Evolutionary conservation across 37 sponge, comb jelly and placozoan genomes (phyloP).

Genomic region (Theonella swinhoei): DNA sequence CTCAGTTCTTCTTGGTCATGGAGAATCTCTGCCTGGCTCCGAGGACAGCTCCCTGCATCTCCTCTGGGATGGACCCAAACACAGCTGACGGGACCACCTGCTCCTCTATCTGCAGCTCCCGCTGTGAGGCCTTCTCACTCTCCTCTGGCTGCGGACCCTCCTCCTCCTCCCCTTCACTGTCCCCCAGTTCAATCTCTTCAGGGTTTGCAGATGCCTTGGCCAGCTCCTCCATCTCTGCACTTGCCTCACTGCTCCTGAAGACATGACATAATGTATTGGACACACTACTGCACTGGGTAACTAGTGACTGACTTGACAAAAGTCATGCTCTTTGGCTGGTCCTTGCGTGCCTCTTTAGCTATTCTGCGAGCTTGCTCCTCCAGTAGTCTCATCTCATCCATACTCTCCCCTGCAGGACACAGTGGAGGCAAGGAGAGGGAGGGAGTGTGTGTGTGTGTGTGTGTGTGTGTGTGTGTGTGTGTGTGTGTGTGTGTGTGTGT

Average conservation of each 20-base stretch:
- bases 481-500: constrained; percentile 11
- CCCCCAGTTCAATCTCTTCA: constrained; percentile 90
- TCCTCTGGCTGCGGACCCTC: constrained; percentile 35
- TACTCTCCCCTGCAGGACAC: constrained; percentile 49
- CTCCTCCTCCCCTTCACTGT: constrained; percentile 79
- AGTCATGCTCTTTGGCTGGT: constrained; percentile 68
- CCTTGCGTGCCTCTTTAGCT: constrained; percentile 78
- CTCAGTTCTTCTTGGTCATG: constrained; percentile 19
- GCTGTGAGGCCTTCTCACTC: background rate
- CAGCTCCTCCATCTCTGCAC: constrained; percentile 80
- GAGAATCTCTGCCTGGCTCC: constrained; percentile 41
- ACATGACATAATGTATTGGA: background rate
- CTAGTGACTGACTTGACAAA: constrained; percentile 79
- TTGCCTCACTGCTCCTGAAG: constrained; percentile 69
- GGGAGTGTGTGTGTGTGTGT: background rate
- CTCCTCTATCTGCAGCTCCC: constrained; percentile 44
- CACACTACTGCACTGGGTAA: constrained; percentile 11
- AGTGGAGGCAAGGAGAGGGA: background rate
- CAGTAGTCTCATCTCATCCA: constrained; percentile 81
- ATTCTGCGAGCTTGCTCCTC: constrained; percentile 81
- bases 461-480: background rate
- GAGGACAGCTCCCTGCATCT: constrained; percentile 56
- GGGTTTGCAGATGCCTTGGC: constrained; percentile 76
- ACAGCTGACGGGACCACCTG: constrained; percentile 78
- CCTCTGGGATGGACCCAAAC: constrained; percentile 78